Evolutionary conservation across 2,888 invertebrate genomes (phyloP), one percentile per base, ranked within the genome.

Genomic region (Helleia helle): DNA sequence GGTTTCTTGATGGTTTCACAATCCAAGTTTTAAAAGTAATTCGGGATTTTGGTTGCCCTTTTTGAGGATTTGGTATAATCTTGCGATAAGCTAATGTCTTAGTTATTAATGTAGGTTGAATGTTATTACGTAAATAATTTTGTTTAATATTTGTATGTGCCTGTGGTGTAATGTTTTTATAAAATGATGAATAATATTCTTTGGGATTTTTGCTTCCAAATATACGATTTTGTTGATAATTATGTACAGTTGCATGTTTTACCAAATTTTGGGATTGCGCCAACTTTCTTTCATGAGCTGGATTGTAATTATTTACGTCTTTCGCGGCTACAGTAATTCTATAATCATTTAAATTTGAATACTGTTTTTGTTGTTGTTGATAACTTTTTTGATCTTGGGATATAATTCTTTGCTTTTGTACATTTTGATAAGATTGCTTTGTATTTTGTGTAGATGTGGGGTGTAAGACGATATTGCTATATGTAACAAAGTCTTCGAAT

Each of bases 1-100:
- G 69, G 25, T 65, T 54, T 56, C 71, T 80, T 6, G 68, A 60
- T n/a, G 83, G 80, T 58, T 79, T 79, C 2, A 77, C 65, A 39
- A 81, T 69, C 83, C 83, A 84, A 3, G 81, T 80, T 59, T 83
- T 84, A 27, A 79, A 72, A 13, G 73, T 77, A 31, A 83, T 71
- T 48, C 75, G 59, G 5, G 81, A 79, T 52, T 76, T 80, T 26
- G 80, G 73, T 40, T 59, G 68, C 3, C 66, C 63, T 34, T 62
- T 55, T 38, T 73, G 73, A 2, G 71, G 61, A 45, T 73, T 68
- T 51, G 74, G 66, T 27, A 74, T 51, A 14, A 72, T 50, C 55
- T 67, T 68, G 50, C 72, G 75, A 46, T 71, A 67, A n/a, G 74
- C 71, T 50, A 74, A 46, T 31, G 75, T 71, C 64, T 76, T 81